Base-by-base conservation (phyloP, 2,888 invertebrate species). In the Brachypalpus laphriformis region DNA sequence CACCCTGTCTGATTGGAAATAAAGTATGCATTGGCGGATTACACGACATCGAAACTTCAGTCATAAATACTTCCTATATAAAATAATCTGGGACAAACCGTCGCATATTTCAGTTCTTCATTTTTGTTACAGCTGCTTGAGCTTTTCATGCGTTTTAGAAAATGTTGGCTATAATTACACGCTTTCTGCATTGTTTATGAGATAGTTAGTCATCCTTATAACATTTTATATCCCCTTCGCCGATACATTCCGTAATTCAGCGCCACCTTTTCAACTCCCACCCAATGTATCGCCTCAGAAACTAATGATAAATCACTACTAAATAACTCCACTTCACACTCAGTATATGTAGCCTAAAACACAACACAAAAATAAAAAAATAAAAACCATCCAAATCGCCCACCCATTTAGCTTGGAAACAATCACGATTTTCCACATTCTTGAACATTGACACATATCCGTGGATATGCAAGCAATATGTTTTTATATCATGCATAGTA, bases 351-450 rank as follows among this genome's bases (percentile, higher is more conserved):
- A 14, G 22, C 14, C 14, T 22, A 40, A 59, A 42, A 25, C 11
- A 42, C n/a, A 2, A 40, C 8, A 31, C 0, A 11, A 11, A 22
- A 34, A 31, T n/a, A n/a, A n/a, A n/a, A n/a, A n/a, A n/a, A n/a
- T n/a, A 31, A 34, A 20, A 18, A 34, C 14, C 34, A 37, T 57
- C 59, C 28, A 34, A 7, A 59, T 47, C 65, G 54, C 77, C 78
- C 71, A 66, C 72, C 25, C 31, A 42, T 65, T 59, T 9, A 47
- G 47, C 22, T 51, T 31, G 45, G n/a, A 59, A 57, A 51, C 47
- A 57, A 82, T 82, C 82, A 75, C 82, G 75, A 76, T 75, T 82
- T 82, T 71, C 63, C 31, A 75, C 82, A 82, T 82, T 82, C 70
- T 75, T 57, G 49, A 18, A 8, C 63, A 82, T 57, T 76, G 82